Percentiles rank a stretch among this genome's conserved stretches.
Evolutionary conservation across 2,113 vertebrate genomes (phyloP).

Genomic region (Dendropsophus ebraccatus): DNA sequence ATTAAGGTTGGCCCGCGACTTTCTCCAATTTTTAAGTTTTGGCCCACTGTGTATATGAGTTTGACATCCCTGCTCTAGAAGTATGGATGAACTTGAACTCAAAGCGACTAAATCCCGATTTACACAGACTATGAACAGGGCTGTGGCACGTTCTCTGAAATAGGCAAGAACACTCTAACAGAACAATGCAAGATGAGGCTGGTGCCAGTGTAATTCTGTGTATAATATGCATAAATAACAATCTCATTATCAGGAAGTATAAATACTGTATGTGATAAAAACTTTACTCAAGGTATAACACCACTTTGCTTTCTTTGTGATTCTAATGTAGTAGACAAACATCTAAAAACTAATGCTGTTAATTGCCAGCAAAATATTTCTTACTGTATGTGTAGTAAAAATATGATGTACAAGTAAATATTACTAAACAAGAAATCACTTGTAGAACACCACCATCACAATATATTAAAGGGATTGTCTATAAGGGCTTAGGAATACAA

Average conservation of each 20-base stretch:
- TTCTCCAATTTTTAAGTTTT: too few species aligned
- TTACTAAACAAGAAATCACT: background rate
- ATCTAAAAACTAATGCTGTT: conserved; percentile 4
- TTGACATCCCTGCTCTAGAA: too few species aligned
- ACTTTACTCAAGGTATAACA: background rate
- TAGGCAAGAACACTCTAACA: background rate
- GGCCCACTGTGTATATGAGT: too few species aligned
- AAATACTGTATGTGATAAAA: background rate
- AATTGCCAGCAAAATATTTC: background rate
- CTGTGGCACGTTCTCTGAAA: background rate
- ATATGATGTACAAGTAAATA: background rate
- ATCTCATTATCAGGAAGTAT: background rate
- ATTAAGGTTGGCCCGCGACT: too few species aligned
- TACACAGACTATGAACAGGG: background rate
- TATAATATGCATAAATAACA: conserved; percentile 3
- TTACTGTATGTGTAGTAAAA: background rate
- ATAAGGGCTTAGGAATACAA: too few species aligned
- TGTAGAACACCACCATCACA: background rate
- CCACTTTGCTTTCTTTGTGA: background rate
- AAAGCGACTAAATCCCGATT: too few species aligned
- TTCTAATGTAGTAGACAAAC: background rate
- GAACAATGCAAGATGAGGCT: background rate
- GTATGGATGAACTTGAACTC: too few species aligned
- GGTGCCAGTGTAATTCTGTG: background rate
- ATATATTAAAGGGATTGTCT: background rate